Evolutionary conservation across 2,888 invertebrate genomes (phyloP).

Genomic region (Noctua pronuba): DNA sequence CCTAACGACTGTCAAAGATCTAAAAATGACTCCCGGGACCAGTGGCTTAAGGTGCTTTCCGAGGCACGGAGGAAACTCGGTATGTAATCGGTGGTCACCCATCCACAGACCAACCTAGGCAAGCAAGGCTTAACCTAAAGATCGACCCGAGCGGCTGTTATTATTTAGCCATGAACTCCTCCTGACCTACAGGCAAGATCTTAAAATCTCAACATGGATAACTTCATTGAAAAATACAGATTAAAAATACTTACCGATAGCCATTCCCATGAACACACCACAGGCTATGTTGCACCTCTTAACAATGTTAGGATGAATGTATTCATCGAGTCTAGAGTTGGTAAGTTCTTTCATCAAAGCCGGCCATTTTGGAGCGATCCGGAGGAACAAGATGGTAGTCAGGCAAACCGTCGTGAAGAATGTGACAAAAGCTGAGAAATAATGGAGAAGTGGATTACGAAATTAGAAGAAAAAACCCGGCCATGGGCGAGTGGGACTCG

Average conservation of each 20-base stretch:
- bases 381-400: conserved; percentile 71
- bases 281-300: conserved; percentile 69
- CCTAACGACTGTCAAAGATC: too few relatives aligned
- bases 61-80: too few relatives aligned
- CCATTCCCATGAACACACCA: conserved; percentile 63
- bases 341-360: conserved; percentile 70
- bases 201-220: background rate
- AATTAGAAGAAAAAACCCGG: background rate
- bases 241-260: conserved; percentile 70
- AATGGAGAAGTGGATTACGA: background rate
- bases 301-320: conserved; percentile 68
- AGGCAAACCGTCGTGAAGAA: conserved; percentile 69
- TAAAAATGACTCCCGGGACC: too few relatives aligned
- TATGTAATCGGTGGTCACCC: too few relatives aligned
- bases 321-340: conserved; percentile 70
- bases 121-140: too few relatives aligned
- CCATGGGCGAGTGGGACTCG: too few relatives aligned
- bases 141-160: too few relatives aligned
- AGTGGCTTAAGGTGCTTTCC: too few relatives aligned
- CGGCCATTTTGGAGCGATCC: conserved; percentile 76
- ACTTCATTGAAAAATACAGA: background rate
- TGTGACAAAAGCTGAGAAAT: conserved; percentile 69
- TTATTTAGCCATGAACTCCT: too few relatives aligned
- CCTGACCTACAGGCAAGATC: too few relatives aligned
- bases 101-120: too few relatives aligned